These are phyloP conservation scores for Oreochromis aureus DNA, from an alignment of 2,113 vertebrate species.

Conservation along the genomic window DNA sequence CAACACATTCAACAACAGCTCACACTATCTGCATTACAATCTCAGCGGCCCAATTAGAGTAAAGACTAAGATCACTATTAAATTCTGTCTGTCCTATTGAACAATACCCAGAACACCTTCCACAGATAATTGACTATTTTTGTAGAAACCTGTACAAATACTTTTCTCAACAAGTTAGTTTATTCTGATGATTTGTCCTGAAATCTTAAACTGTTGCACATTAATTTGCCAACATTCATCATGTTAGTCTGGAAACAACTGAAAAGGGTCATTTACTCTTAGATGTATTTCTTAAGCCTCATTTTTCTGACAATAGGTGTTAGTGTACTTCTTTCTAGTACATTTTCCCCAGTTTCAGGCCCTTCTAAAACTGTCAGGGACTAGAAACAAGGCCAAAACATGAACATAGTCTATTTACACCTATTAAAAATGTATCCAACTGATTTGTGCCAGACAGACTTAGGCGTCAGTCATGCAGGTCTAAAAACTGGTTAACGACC, in stretches of 20 bases:
- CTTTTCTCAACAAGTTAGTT: neutral
- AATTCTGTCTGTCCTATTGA: neutral
- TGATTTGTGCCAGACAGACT: too few relatives aligned
- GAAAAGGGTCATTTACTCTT: neutral
- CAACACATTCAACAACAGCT: neutral
- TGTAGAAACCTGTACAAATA: neutral
- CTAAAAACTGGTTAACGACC: too few relatives aligned
- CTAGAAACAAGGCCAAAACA: neutral
- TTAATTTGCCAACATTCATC: neutral
- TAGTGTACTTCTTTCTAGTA: neutral
- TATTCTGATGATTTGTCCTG: neutral
- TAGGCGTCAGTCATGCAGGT: too few relatives aligned
- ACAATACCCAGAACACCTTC: neutral
- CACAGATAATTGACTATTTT: neutral
- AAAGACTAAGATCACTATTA: neutral
- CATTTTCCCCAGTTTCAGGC: neutral
- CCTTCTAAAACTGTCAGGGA: neutral
- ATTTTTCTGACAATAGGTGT: neutral
- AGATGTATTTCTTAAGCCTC: neutral
- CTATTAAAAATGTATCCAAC: too few relatives aligned
- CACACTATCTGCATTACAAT: neutral
- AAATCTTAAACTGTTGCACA: neutral
- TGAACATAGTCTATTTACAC: neutral
- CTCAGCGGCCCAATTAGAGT: slow-evolving; percentile 40
- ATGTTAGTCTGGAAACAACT: neutral